Evolutionary conservation across 2,797 vertebrate genomes (phyloP).

Genomic region (Chromobotia macracanthus): DNA sequence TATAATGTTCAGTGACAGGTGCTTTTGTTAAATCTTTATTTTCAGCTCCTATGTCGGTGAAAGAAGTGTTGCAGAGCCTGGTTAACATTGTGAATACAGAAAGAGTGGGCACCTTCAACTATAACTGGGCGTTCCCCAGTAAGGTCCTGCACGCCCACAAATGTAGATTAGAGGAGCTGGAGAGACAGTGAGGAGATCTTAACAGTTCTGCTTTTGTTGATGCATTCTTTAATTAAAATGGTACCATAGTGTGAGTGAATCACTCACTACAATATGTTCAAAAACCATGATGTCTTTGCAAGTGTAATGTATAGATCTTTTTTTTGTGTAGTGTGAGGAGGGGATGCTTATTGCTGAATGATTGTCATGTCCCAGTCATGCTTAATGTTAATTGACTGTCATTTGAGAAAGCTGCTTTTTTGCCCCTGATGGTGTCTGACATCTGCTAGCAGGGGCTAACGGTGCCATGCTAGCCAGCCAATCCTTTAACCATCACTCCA

Average conservation of each 20-base stretch:
- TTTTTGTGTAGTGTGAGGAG: constrained; percentile 79
- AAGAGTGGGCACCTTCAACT: constrained; percentile 95
- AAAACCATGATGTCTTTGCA: background rate
- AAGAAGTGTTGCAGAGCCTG: constrained; percentile 94
- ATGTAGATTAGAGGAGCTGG: constrained; percentile 82
- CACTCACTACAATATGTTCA: background rate
- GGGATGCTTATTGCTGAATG: no score
- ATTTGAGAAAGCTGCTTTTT: no score
- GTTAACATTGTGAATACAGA: constrained; percentile 96
- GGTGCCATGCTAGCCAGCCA: no score
- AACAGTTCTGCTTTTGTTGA: background rate
- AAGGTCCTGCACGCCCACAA: constrained; percentile 89
- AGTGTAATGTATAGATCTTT: background rate
- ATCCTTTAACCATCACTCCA: no score
- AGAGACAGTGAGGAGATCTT: constrained; percentile 81
- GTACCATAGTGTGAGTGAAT: background rate
- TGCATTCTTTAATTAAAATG: background rate
- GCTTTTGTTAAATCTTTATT: background rate
- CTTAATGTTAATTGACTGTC: no score
- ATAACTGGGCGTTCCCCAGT: constrained; percentile 98
- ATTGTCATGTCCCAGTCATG: no score
- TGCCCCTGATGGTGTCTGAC: no score
- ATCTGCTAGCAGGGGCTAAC: no score
- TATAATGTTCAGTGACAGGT: background rate
- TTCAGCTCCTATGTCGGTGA: constrained; percentile 92